phyloP scores from a whole-genome alignment of 2,113 vertebrate genomes.

The Amazona guildingii region DNA sequence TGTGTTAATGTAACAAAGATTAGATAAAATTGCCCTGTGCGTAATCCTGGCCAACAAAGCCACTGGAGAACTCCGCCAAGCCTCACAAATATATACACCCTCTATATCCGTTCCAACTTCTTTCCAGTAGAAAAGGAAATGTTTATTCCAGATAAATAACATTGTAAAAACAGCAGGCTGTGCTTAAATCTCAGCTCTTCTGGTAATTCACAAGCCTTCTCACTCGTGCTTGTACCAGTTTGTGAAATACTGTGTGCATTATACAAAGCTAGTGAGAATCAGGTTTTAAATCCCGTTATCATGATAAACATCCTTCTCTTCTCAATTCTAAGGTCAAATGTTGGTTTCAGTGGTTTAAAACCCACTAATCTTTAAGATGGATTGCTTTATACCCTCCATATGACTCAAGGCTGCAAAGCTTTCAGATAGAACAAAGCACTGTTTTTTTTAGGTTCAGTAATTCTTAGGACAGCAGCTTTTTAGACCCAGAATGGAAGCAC shows the following conservation, averaged over 20 bases:
- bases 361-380: background rate
- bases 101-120: background rate
- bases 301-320: background rate
- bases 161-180: background rate
- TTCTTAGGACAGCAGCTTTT: conserved; percentile 29
- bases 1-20: background rate
- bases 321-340: background rate
- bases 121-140: background rate
- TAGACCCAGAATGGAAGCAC: background rate
- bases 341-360: background rate
- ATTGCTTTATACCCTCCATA: conserved; percentile 14
- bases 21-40: background rate
- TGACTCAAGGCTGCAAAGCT: conserved; percentile 6
- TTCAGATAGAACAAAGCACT: conserved; percentile 8
- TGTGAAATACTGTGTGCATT: background rate
- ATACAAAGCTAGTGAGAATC: background rate
- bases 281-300: background rate
- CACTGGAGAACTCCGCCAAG: background rate
- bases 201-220: background rate
- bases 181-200: background rate
- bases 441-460: background rate
- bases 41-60: background rate
- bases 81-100: background rate
- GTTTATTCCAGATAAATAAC: background rate
- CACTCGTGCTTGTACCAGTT: background rate